Evolutionary conservation across 2,797 vertebrate genomes (phyloP).

Genomic region (Peromyscus nudipes): DNA sequence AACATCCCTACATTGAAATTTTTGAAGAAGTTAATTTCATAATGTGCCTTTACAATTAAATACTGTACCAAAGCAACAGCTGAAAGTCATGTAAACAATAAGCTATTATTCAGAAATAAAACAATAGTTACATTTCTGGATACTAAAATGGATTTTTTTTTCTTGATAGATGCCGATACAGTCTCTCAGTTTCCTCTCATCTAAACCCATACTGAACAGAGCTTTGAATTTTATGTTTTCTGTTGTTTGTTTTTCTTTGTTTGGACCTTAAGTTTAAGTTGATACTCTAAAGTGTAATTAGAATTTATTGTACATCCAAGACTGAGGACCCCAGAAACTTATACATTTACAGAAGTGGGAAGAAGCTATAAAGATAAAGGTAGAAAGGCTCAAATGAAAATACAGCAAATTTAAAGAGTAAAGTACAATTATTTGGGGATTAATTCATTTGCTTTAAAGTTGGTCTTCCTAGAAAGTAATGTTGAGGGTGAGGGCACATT

Average conservation of each 20-base stretch:
- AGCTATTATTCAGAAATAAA: background rate
- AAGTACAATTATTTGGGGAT: background rate
- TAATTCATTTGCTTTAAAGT: background rate
- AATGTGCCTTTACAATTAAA: background rate
- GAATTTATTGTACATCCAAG: background rate
- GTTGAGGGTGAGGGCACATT: background rate
- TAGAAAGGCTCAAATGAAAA: background rate
- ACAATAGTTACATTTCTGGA: constrained; percentile 24
- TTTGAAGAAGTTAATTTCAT: background rate
- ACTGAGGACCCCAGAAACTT: background rate
- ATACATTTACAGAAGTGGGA: background rate
- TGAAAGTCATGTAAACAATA: constrained; percentile 22
- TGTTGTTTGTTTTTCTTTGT: background rate
- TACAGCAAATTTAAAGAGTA: background rate
- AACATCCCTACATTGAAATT: background rate
- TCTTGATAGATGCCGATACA: background rate
- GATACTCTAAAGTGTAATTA: background rate
- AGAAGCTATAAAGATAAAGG: background rate
- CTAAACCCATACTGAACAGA: background rate
- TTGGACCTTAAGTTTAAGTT: background rate
- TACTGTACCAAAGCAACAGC: background rate
- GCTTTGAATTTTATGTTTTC: background rate
- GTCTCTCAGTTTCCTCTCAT: background rate
- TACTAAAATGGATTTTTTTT: background rate
- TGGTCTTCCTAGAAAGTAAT: background rate